Base-by-base conservation (phyloP, 2,113 vertebrate species). In the Onychostoma macrolepis region DNA sequence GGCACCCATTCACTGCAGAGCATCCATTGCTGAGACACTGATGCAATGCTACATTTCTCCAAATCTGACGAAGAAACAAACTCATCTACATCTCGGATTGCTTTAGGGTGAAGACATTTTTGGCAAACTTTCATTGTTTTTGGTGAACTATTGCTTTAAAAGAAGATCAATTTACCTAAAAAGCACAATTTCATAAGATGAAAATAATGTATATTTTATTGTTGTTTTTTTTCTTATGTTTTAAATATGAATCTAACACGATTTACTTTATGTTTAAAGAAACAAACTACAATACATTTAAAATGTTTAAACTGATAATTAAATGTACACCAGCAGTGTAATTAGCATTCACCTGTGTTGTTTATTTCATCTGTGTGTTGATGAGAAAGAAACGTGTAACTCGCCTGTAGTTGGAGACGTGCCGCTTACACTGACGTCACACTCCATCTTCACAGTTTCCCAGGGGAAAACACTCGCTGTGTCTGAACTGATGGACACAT, bases 401-500 rank as follows among this genome's bases (percentile, higher is more conserved):
- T 87, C 95, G 96, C 97, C 96, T 91, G 94, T 94, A 30, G 96
- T 96, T 4, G 96, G 92, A 0, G 93, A 91, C 24, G 96, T 93
- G 87, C 96, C 97, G 53, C 96, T 96, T 0, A 77, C 92, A 13
- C 94, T 93, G 86, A 99, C 2, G 15, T 94, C 94, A 50, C 98
- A 99, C 88, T 96, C 94, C 91, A 99, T 87, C 76, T 96, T 97
- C 91, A 96, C 96, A 0, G 97, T 96, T 63, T 98, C 97, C 53
- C 96, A 96, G 21, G 96, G 96, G 93, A 94, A 96, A 87, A 99
- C 91, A 0, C 92, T 96, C 0, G 89, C 94, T 30, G 90, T 94
- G 91, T 98, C 96, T 0, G 96, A 97, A 48, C 94, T 92, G 90
- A 98, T 95, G 0, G 94, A 94, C 71, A 96, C 95, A 48, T 96